Evolutionary conservation across 1,140 invertebrate species (phyloP), one percentile per base, ranked within the genome.

Genomic region (Bombus ignitus): DNA sequence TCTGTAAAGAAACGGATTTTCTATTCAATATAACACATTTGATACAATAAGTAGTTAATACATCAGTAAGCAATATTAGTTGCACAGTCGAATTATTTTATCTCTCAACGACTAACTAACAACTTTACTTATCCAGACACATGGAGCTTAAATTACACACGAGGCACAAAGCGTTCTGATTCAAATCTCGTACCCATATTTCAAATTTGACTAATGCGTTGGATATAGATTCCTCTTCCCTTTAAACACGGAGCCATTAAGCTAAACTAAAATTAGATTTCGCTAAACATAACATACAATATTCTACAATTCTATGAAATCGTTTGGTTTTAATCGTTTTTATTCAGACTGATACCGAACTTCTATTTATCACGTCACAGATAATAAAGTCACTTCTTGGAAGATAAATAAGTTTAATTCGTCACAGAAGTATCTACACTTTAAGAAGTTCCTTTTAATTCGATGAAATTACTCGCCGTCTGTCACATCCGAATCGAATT

Each of bases 401-500:
- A 42, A 42, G 13, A 32, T 37, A 57, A 18, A n/a, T 32, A 13
- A 22, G 0, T 73, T 32, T 2, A 37, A 42, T 18, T 37, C 13
- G 9, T 22, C 10, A 3, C 9, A 32, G 12, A 59, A 47, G 68
- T 65, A 37, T n/a, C 44, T 70, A 44, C 2, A 8, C 13, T 37
- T 35, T 53, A 59, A 62, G 15, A 32, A 35, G 44, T 53, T 13
- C 2, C 28, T 57, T 28, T 44, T 66, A 57, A 77, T 77, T 5
- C 25, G 35, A 80, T 42, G 15, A 83, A 70, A 68, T 59, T 35
- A 70, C 65, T 57, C 9, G 13, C 5, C 32, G 35, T 70, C 62
- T 70, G 47, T 83, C 22, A 42, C 25, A 15, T 70, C 28, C 25
- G 35, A 47, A 47, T 47, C n/a, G 42, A 44, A 53, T 83, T 76